Base-by-base conservation (phyloP, 2,888 invertebrate species). In the Agonopterix arenella region DNA sequence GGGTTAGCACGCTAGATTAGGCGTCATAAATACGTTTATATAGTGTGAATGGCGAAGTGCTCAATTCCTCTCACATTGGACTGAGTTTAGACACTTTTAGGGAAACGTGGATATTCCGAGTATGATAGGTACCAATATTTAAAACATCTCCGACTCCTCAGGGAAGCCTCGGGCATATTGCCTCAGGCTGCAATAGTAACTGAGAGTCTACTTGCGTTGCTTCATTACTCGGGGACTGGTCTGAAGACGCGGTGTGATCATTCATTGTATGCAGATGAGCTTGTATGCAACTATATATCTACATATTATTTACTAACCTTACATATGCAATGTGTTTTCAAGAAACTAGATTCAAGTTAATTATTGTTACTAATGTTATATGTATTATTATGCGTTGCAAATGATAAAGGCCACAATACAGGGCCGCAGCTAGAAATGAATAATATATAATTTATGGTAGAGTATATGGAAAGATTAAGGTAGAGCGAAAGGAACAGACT, bases 241-340 rank as follows among this genome's bases (percentile, higher is more conserved):
- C 40, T 40, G 55, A 55, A 55, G 59, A 57, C 50, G 40, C n/a
- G 40, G 40, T 40, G 4, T 40, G 9, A n/a, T 40, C 40, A n/a
- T 40, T 44, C 59, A 64, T 67, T 68, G 66, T 68, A 65, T 67
- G 71, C 58, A 66, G 64, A 70, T 69, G 48, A 54, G 56, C 37
- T 36, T 54, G 40, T 8, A 46, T 46, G 5, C 37, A 8, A 46
- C 16, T 46, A 8, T 46, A 8, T 45, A 45, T n/a, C 40, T 40
- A 40, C n/a, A 9, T 40, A 40, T 40, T 40, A 40, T 40, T 40
- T n/a, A n/a, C 40, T 40, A 40, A 40, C 40, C n/a, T 10, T 40
- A 40, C 40, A n/a, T 40, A 18, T 40, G 40, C n/a, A 40, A 40
- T 40, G 4, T 4, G n/a, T n/a, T 18, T 18, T 40, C 9, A 40